Conservation (phyloP, 2,888 invertebrate species). For the Tricholauxania praeusta region DNA sequence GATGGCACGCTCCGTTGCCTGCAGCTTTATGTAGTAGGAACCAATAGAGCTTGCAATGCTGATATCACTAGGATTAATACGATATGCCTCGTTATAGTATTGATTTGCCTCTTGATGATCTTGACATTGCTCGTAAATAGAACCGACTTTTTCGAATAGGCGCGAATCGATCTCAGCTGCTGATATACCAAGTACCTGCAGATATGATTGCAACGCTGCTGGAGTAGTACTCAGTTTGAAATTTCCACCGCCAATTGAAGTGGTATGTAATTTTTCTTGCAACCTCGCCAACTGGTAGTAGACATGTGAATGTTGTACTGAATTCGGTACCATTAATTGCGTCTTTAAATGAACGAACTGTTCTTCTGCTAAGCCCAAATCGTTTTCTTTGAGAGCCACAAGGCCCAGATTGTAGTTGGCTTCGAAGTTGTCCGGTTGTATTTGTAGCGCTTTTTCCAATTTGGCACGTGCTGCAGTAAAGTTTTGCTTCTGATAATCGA, state of each 20-base stretch:
- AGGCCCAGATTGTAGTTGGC: slow-evolving; percentile 85
- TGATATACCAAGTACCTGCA: slow-evolving; percentile 84
- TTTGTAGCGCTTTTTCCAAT: slow-evolving; percentile 81
- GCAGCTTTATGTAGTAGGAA: slow-evolving; percentile 88
- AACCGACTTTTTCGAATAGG: slow-evolving; percentile 88
- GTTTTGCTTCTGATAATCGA: slow-evolving; percentile 78
- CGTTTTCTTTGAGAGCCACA: slow-evolving; percentile 70
- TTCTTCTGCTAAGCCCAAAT: slow-evolving; percentile 81
- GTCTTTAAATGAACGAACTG: slow-evolving; percentile 79
- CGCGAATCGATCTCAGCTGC: slow-evolving; percentile 90
- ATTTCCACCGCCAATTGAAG: slow-evolving; percentile 37
- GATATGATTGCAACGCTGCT: slow-evolving; percentile 75
- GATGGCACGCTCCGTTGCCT: slow-evolving; percentile 88
- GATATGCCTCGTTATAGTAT: slow-evolving; percentile 65
- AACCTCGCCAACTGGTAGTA: slow-evolving; percentile 83
- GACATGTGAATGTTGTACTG: slow-evolving; percentile 70
- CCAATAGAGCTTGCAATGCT: slow-evolving; percentile 90
- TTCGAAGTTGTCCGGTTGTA: slow-evolving; percentile 86
- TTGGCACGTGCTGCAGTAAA: slow-evolving; percentile 78
- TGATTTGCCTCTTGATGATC: slow-evolving; percentile 87
- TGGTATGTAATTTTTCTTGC: slow-evolving; percentile 72
- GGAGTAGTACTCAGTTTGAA: slow-evolving; percentile 56
- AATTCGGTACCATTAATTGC: slow-evolving; percentile 58
- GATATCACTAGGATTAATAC: slow-evolving; percentile 65
- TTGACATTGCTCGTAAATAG: slow-evolving; percentile 88